Evolutionary conservation across 2,113 vertebrate genomes (phyloP).

Genomic region (Anarrhichthys ocellatus): DNA sequence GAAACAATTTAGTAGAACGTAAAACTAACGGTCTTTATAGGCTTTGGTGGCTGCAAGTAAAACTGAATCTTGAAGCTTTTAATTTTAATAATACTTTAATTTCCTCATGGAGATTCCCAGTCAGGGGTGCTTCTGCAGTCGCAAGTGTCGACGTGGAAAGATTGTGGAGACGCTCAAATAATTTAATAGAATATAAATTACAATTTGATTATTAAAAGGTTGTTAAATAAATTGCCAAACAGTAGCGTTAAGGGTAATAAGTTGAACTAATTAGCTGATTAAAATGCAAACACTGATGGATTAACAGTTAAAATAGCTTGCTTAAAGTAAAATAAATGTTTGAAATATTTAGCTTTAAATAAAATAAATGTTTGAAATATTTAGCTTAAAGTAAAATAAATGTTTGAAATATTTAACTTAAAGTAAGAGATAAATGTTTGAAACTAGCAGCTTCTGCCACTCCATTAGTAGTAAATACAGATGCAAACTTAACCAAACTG

Average conservation of each 20-base stretch:
- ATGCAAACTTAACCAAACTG: background rate
- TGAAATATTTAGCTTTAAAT: background rate
- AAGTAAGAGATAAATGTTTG: too few species aligned
- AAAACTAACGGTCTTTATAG: conserved; percentile 23
- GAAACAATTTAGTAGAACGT: conserved; percentile 29
- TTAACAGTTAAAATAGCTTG: background rate
- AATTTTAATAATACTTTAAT: background rate
- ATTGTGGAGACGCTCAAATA: background rate
- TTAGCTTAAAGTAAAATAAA: too few species aligned
- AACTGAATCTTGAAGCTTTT: background rate
- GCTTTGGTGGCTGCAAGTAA: conserved; percentile 12
- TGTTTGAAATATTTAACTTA: too few species aligned
- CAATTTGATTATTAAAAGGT: background rate
- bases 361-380: too few species aligned
- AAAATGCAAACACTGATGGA: background rate
- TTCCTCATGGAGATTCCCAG: background rate
- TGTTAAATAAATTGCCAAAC: too few species aligned
- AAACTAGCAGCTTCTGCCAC: too few species aligned
- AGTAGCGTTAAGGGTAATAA: background rate
- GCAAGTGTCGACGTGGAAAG: background rate
- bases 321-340: background rate
- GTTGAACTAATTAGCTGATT: background rate
- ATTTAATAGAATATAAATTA: background rate
- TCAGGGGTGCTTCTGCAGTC: background rate
- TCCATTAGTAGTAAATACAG: background rate